These are phyloP conservation scores for Eidolon helvum DNA, from an alignment of 2,113 vertebrate genomes.

Conservation along the genomic window DNA sequence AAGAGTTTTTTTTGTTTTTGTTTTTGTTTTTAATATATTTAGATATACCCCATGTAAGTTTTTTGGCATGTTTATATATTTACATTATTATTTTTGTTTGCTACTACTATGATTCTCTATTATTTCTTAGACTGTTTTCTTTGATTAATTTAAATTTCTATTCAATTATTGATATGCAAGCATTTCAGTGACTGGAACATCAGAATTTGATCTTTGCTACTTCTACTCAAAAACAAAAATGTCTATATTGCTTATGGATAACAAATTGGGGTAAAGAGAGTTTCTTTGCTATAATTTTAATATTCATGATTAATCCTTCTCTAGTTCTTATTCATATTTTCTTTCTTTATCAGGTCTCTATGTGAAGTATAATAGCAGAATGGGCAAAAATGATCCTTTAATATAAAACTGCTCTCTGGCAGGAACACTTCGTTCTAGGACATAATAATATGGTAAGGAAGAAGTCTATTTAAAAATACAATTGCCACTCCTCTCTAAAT, in stretches of 20 bases:
- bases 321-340: background rate
- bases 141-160: background rate
- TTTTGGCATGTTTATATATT: background rate
- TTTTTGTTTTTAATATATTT: no score
- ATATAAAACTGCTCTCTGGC: background rate
- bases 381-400: background rate
- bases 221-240: background rate
- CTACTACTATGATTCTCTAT: background rate
- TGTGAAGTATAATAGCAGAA: background rate
- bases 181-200: background rate
- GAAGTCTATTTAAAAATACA: background rate
- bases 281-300: background rate
- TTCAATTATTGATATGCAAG: background rate
- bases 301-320: background rate
- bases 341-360: background rate
- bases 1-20: background rate
- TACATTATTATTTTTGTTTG: background rate
- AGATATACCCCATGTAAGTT: background rate
- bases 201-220: background rate
- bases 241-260: background rate
- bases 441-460: background rate
- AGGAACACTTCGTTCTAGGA: background rate
- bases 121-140: background rate
- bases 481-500: background rate
- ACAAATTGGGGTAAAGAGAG: background rate